Base-by-base conservation (phyloP, 2,797 vertebrate genomes). In the Leptoclinus maculatus region DNA sequence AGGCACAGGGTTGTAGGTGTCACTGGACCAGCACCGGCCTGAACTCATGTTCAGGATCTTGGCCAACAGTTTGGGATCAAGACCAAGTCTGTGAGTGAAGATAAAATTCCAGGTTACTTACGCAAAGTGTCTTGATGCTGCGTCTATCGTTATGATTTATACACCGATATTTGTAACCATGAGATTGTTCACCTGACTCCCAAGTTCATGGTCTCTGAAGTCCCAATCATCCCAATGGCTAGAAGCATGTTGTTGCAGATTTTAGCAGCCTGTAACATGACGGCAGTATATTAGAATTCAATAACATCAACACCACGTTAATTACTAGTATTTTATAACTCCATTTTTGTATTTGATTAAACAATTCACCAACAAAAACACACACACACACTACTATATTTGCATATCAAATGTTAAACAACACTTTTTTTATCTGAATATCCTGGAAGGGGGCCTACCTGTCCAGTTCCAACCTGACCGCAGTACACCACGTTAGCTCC, bases 231-330 rank as follows among this genome's bases (percentile, higher is more conserved):
- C 90, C 97, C 96, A 73, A 99, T 98, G 54, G 96, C 98, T 84
- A 99, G 92, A 64, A 99, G 96, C 98, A 99, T 98, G 90, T 99
- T 99, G 95, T 99, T 99, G 86, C 98, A 99, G 91, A 99, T 99
- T 95, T 99, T 99, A 67, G 98, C 98, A 76, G 98, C 97, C 98
- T 99, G 89, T 67, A 95, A 95, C 73, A 36, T 82, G 80, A 79
- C 27, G 51, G 72, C 43, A 93, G 70, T 19, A 38, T 60, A 12
- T 68, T 2, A 76, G 16, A 3, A 67, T 47, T 68, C 16, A 63
- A 27, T 38, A 60, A 64, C 3, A 9, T 16, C 0, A 49, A 65
- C 12, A 41, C 0, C 7, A 66, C 0, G 0, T 53, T 12, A 29
- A 36, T 11, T 2, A 27, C 2, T 45, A 3, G 49, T 8, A 65